Percentiles rank a stretch among this genome's conserved stretches.
Evolutionary conservation across 2,113 vertebrate genomes (phyloP).

Genomic region (Lasiurus cinereus): DNA sequence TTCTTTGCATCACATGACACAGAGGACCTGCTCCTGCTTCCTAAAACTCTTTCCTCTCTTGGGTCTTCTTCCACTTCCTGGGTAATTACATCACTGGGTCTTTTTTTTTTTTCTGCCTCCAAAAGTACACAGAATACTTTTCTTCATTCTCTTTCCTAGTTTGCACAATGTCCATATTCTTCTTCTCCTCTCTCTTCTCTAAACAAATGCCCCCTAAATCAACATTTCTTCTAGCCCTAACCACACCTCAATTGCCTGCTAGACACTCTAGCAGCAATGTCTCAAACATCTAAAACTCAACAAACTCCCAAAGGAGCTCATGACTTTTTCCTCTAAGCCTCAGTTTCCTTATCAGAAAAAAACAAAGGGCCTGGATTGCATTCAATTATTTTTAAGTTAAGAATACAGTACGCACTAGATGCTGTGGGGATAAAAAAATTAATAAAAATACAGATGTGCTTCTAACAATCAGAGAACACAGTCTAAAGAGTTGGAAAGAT

Average conservation of each 20-base stretch:
- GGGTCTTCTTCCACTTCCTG: not conserved
- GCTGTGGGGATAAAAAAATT: not conserved
- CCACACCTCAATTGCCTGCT: not conserved
- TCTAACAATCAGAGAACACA: conserved; percentile 17
- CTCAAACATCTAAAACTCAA: conserved; percentile 54
- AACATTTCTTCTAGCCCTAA: conserved; percentile 27
- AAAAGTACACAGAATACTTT: not conserved
- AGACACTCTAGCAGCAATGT: conserved; percentile 8
- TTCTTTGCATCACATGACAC: not conserved
- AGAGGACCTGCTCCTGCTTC: not conserved
- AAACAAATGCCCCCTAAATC: not conserved
- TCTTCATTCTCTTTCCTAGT: conserved; percentile 28
- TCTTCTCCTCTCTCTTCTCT: conserved; percentile 18
- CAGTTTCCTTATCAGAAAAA: conserved; percentile 32
- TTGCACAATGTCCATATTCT: not conserved
- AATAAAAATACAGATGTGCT: not conserved
- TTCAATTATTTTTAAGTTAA: not conserved
- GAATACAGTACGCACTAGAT: not conserved
- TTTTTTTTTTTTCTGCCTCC: conserved; percentile 33
- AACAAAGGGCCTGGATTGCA: conserved; percentile 4
- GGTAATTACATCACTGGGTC: not conserved
- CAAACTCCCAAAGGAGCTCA: conserved; percentile 10
- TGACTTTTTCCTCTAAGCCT: conserved; percentile 54
- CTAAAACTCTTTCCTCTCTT: not conserved
- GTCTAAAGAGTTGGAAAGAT: not conserved